Percentiles rank a stretch among this genome's conserved stretches.
Evolutionary conservation across 2,888 invertebrate genomes (phyloP).

Genomic region (Drosophila neutralis): DNA sequence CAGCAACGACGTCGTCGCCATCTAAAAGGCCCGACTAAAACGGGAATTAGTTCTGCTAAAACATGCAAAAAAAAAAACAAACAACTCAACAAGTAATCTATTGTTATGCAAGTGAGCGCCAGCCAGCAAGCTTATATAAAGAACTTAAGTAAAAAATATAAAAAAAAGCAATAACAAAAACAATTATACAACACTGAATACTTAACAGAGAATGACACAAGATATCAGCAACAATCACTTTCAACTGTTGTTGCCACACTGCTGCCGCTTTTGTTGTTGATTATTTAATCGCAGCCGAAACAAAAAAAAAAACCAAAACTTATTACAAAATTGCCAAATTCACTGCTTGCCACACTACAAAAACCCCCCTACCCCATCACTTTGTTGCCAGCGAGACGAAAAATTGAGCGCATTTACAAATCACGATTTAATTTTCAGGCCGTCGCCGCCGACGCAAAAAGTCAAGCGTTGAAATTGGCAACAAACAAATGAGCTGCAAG

Average conservation of each 20-base stretch:
- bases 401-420: constrained; percentile 79
- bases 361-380: background rate
- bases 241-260: constrained; percentile 68
- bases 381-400: constrained; percentile 56
- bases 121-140: constrained; percentile 12
- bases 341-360: constrained; percentile 5
- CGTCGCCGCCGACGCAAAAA: constrained; percentile 61
- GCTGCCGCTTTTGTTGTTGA: constrained; percentile 51
- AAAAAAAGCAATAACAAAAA: background rate
- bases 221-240: constrained; percentile 57
- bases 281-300: constrained; percentile 70
- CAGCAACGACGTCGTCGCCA: background rate
- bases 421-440: constrained; percentile 80
- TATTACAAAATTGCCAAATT: constrained; percentile 80
- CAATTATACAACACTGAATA: constrained; percentile 42
- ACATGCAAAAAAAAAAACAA: background rate
- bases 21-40: constrained; percentile 17
- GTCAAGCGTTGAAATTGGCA: constrained; percentile 79
- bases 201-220: constrained; percentile 49
- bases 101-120: constrained; percentile 25
- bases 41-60: constrained; percentile 28
- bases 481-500: constrained; percentile 71
- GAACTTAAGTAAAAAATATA: constrained; percentile 11
- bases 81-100: background rate
- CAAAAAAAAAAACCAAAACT: constrained; percentile 51